Percentiles rank a stretch among this genome's conserved stretches.
Evolutionary conservation across 2,888 invertebrate genomes (phyloP).

Genomic region (Neoscelio sp.): DNA sequence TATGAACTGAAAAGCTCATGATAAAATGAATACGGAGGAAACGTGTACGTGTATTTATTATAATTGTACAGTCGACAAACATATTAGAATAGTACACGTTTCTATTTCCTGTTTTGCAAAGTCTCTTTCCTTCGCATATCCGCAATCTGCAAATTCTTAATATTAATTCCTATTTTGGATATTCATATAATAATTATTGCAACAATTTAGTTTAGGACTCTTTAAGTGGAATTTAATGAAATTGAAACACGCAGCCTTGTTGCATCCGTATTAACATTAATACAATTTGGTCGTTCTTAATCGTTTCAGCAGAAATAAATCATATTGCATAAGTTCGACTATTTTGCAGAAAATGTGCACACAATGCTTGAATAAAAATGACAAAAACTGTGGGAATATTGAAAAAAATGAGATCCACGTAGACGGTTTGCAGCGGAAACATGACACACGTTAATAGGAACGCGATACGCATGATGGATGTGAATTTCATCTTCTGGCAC

Average conservation of each 20-base stretch:
- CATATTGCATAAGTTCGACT: not conserved
- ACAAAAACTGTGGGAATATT: constrained; percentile 37
- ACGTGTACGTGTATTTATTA: constrained; percentile 3
- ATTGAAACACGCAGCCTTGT: no score
- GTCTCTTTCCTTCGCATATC: no score
- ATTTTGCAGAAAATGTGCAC: not conserved
- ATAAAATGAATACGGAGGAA: constrained; percentile 9
- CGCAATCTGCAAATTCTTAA: no score
- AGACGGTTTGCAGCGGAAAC: constrained; percentile 54
- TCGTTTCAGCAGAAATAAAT: not conserved
- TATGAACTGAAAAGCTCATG: not conserved
- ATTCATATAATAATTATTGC: no score
- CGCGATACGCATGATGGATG: constrained; percentile 71
- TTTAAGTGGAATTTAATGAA: no score
- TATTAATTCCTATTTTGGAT: no score
- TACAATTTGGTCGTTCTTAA: no score
- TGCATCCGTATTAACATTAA: no score
- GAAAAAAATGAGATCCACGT: constrained; percentile 42
- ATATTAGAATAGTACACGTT: not conserved
- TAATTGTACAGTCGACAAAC: not conserved
- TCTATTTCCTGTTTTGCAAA: not conserved
- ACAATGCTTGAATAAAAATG: not conserved
- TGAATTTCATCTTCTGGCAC: constrained; percentile 70
- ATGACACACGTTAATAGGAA: constrained; percentile 68
- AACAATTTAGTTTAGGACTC: no score